These are phyloP conservation scores for Peucedramus taeniatus DNA, from an alignment of 2,113 vertebrate genomes.

Conservation along the genomic window DNA sequence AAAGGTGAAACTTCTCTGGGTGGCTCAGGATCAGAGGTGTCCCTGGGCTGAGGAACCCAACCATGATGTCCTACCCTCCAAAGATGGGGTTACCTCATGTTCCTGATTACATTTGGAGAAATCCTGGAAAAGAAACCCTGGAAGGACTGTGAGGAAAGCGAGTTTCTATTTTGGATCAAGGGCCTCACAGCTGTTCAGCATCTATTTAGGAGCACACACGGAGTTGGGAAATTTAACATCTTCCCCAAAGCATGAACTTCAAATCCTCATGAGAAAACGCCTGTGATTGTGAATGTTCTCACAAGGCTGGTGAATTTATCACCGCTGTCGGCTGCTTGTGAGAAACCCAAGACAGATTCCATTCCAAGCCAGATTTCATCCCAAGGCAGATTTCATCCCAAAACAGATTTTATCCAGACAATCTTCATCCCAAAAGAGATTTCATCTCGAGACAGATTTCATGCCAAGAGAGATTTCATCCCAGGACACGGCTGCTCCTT, in stretches of 20 bases:
- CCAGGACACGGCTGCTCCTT: not conserved
- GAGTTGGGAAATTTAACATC: conserved; percentile 4
- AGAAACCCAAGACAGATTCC: not conserved
- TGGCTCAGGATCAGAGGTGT: fast-evolving
- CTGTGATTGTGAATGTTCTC: not conserved
- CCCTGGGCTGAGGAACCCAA: not conserved
- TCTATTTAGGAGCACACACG: not conserved
- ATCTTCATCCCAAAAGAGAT: not conserved
- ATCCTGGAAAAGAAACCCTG: not conserved
- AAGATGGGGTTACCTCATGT: not conserved
- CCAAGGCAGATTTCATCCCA: not conserved
- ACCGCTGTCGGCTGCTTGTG: not conserved
- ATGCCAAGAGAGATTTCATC: not conserved
- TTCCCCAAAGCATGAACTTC: not conserved
- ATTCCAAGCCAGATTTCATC: not conserved
- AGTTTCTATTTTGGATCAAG: not conserved
- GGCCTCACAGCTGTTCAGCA: not conserved
- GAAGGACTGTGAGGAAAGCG: not conserved
- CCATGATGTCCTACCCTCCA: fast-evolving
- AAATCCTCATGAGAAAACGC: not conserved
- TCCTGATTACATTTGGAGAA: not conserved
- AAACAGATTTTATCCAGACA: not conserved
- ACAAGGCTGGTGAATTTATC: not conserved
- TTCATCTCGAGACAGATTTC: not conserved
- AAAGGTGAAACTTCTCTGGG: not conserved